Percentiles rank a stretch among this genome's conserved stretches.
phyloP scores from a whole-genome alignment of 2,797 vertebrate genomes.

The Fistularia tabacaria region DNA sequence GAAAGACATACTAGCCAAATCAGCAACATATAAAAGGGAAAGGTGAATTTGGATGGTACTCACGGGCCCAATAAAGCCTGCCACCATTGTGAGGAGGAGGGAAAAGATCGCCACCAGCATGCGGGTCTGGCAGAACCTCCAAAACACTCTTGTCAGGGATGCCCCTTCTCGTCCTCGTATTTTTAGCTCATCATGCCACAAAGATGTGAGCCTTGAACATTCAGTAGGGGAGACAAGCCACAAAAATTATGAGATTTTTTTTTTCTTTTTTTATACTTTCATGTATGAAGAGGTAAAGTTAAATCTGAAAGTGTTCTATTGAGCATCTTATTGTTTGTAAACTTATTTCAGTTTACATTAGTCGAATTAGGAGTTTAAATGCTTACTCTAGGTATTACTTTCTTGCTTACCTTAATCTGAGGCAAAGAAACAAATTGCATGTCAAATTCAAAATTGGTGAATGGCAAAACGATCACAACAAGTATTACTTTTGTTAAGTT shows the following conservation, averaged over 20 bases:
- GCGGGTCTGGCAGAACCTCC: constrained; percentile 82
- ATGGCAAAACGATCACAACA: constrained; percentile 29
- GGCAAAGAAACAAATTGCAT: constrained; percentile 12
- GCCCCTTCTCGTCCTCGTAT: constrained; percentile 66
- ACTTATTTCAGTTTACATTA: no score
- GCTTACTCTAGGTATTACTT: no score
- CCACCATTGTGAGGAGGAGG: constrained; percentile 77
- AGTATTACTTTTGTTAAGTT: constrained; percentile 3
- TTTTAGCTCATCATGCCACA: constrained; percentile 81
- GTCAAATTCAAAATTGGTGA: constrained; percentile 20
- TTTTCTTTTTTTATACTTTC: not conserved
- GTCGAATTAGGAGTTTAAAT: no score
- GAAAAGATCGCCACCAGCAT: constrained; percentile 74
- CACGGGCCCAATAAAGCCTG: constrained; percentile 78
- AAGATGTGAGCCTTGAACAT: constrained; percentile 69
- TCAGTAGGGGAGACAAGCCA: not conserved
- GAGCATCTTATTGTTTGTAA: no score
- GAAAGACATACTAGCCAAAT: constrained; percentile 39
- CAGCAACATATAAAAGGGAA: constrained; percentile 26
- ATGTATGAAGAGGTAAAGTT: constrained; percentile 2
- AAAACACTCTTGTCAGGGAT: constrained; percentile 76
- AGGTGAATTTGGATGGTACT: constrained; percentile 62
- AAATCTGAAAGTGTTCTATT: no score
- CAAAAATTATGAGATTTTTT: not conserved
- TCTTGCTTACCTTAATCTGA: not conserved